These are phyloP conservation scores for Stichodactyla mertensii DNA, from an alignment of 64 coral and sea anemone genomes.

Conservation along the genomic window DNA sequence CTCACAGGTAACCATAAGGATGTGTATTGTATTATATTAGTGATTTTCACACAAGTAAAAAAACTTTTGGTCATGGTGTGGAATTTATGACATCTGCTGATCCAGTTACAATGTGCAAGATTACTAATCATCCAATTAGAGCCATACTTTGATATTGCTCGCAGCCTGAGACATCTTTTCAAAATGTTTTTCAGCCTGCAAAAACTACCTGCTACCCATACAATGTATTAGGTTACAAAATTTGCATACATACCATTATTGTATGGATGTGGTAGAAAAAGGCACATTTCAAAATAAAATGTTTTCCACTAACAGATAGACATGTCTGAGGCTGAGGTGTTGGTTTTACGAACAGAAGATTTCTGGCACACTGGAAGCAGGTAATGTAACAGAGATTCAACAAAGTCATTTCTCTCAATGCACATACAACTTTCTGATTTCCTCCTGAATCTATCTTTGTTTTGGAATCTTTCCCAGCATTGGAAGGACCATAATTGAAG, in stretches of 20 bases:
- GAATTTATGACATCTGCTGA: no score
- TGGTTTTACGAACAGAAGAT: conserved; percentile 64
- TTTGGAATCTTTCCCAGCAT: background rate
- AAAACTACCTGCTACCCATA: no score
- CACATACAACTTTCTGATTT: background rate
- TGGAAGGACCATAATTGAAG: conserved; percentile 54
- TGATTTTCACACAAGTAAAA: no score
- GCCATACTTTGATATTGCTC: no score
- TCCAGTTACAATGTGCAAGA: no score
- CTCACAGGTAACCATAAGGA: conserved; percentile 27
- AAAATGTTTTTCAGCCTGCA: no score
- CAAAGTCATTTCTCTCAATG: background rate
- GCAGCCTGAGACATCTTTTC: no score
- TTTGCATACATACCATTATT: background rate
- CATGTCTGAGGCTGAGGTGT: conserved; percentile 47
- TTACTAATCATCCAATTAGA: no score
- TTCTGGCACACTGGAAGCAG: conserved; percentile 76
- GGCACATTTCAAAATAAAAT: background rate
- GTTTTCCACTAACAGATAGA: conserved; percentile 19
- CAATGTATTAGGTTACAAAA: no score
- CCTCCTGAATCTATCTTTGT: background rate
- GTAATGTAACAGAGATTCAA: conserved; percentile 22
- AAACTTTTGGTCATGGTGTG: no score
- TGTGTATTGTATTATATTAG: no score
- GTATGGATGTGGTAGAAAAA: background rate